Evolutionary conservation across 2,113 vertebrate species (phyloP).

Genomic region (Corythoichthys haematopterus): DNA sequence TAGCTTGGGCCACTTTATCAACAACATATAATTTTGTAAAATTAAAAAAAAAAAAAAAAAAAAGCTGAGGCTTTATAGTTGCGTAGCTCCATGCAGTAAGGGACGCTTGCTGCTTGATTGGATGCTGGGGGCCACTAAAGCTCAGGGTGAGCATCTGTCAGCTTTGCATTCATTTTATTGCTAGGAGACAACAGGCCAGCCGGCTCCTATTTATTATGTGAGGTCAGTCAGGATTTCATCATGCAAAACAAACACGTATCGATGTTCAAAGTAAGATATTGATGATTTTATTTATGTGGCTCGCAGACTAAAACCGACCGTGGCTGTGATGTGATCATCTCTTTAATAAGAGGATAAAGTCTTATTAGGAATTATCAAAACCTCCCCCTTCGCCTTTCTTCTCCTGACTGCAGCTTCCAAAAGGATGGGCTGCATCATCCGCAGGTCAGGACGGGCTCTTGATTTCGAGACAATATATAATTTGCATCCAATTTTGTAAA

Average conservation of each 20-base stretch:
- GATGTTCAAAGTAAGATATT: slow-evolving; percentile 49
- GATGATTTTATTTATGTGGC: slow-evolving; percentile 37
- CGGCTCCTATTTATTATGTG: slow-evolving; percentile 35
- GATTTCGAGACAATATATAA: slow-evolving; percentile 40
- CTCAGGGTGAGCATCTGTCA: slow-evolving; percentile 65
- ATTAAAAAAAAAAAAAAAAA: slow-evolving; percentile 2
- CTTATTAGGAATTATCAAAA: not conserved
- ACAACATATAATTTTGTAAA: not conserved
- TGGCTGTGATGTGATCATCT: slow-evolving; percentile 14
- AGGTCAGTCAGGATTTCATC: slow-evolving; percentile 33
- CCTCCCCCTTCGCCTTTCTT: not conserved
- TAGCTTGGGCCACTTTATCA: not conserved
- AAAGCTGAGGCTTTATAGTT: slow-evolving; percentile 42
- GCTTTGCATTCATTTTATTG: slow-evolving; percentile 24
- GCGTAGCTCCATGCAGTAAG: slow-evolving; percentile 49
- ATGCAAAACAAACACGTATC: slow-evolving; percentile 3
- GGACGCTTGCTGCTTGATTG: slow-evolving; percentile 22
- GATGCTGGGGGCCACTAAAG: slow-evolving; percentile 56
- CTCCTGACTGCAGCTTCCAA: not conserved
- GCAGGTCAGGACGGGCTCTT: slow-evolving; percentile 52
- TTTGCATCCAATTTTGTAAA: slow-evolving; percentile 71
- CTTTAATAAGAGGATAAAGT: slow-evolving; percentile 11
- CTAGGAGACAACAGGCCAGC: slow-evolving; percentile 30
- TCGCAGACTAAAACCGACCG: slow-evolving; percentile 23
- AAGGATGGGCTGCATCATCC: slow-evolving; percentile 35